Evolutionary conservation across 2,888 invertebrate species (phyloP).

Genomic region (Pyralis farinalis): DNA sequence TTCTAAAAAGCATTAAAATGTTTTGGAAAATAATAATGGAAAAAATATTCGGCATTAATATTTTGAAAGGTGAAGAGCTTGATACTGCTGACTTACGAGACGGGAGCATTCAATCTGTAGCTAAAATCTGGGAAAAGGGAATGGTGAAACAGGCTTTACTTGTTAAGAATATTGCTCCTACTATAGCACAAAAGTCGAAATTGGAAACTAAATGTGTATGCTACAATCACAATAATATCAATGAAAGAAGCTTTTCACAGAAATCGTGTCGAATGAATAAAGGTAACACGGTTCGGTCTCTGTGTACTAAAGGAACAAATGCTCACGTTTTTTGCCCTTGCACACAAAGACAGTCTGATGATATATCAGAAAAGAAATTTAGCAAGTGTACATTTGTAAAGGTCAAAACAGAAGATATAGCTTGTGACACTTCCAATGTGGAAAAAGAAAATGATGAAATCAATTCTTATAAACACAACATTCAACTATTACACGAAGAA

Average conservation of each 20-base stretch:
- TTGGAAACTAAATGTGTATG: constrained; percentile 5
- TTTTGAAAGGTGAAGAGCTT: constrained; percentile 33
- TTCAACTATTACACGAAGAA: constrained; percentile 40
- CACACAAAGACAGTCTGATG: too few species aligned
- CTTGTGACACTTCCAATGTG: constrained; percentile 33
- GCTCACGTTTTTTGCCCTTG: too few species aligned
- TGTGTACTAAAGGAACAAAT: too few species aligned
- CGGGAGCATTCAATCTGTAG: constrained; percentile 43
- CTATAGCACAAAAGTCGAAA: constrained; percentile 19
- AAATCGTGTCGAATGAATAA: too few species aligned
- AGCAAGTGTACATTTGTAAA: constrained; percentile 34
- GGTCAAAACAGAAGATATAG: constrained; percentile 32
- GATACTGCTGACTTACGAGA: constrained; percentile 19
- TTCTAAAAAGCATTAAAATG: constrained; percentile 66
- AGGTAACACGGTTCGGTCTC: too few species aligned
- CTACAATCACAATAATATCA: constrained; percentile 9
- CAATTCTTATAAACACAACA: constrained; percentile 29
- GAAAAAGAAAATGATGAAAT: constrained; percentile 27
- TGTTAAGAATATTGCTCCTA: constrained; percentile 39
- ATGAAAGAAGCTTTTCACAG: constrained; percentile 11
- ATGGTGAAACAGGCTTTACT: constrained; percentile 49
- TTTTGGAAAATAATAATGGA: constrained; percentile 67
- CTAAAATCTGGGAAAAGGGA: constrained; percentile 55
- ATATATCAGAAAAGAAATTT: neutral
- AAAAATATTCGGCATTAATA: constrained; percentile 51